Evolutionary conservation across 2,797 vertebrate genomes (phyloP).

Genomic region (Protosalanx chinensis): DNA sequence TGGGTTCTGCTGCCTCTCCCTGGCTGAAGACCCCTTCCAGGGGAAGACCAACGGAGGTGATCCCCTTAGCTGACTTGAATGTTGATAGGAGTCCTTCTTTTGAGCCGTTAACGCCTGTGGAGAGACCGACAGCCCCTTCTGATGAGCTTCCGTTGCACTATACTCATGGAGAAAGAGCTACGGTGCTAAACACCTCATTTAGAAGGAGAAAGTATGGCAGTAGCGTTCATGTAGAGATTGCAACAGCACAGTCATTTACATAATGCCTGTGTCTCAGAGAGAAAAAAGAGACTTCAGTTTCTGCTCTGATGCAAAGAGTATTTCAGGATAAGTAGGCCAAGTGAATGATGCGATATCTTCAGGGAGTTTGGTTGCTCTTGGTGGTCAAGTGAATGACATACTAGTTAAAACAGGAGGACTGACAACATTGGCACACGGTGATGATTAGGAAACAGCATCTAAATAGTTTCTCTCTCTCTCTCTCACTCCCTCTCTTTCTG

Average conservation of each 20-base stretch:
- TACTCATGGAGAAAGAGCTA: background rate
- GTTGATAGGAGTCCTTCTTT: background rate
- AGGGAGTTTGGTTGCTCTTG: background rate
- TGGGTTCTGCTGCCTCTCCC: background rate
- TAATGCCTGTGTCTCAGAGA: background rate
- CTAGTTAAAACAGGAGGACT: background rate
- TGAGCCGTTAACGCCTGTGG: background rate
- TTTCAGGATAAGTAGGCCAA: slow-evolving; percentile 6
- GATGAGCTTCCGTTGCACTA: background rate
- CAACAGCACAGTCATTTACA: background rate
- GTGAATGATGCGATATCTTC: background rate
- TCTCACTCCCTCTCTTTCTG: too few species aligned
- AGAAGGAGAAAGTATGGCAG: background rate
- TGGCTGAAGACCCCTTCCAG: too few species aligned
- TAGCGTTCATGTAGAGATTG: background rate
- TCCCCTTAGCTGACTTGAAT: too few species aligned
- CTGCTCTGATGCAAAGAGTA: background rate
- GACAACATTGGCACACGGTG: background rate
- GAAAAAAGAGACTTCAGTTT: background rate
- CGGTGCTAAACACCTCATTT: background rate
- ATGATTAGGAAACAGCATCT: too few species aligned
- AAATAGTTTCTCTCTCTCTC: too few species aligned
- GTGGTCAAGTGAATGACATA: background rate
- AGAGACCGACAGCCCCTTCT: slow-evolving; percentile 9
- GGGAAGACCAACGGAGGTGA: too few species aligned